Base-by-base conservation (phyloP, 2,797 vertebrate genomes). In the Coreius guichenoti region DNA sequence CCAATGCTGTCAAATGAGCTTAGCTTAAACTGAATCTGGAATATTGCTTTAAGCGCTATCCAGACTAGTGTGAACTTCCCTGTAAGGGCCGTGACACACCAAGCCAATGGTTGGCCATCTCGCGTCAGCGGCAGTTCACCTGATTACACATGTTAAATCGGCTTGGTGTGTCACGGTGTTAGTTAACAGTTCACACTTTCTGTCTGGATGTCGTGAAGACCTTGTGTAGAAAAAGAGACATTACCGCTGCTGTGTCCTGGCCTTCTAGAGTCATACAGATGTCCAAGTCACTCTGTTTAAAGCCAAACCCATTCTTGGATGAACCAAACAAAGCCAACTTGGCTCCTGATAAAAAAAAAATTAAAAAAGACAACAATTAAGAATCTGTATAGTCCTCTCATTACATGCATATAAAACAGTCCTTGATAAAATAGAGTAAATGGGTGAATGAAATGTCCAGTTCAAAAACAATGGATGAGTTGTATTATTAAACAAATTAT, bases 241-340 rank as follows among this genome's bases (percentile, higher is more conserved):
- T 9, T 49, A 80, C 78, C 78, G 29, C 61, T 5, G 97, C 94
- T 70, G 94, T 96, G 86, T 98, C 97, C 86, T 94, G 92, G 5
- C 97, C 97, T 78, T 98, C 96, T 87, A 98, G 90, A 54, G 97
- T 97, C 97, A 98, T 98, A 89, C 98, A 99, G 87, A 99, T 96
- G 91, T 99, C 98, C 4, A 98, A 94, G 93, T 99, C 98, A 93
- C 98, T 99, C 93, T 98, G 96, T 91, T 96, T 97, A 93, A 99
- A 98, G 51, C 98, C 98, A 95, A 98, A 98, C 72, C 98, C 98
- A 91, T 99, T 99, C 94, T 97, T 98, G 85, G 98, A 99, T 4
- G 97, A 99, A 70, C 98, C 97, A 95, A 99, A 99, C 33, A 99
- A 94, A 85, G 94, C 95, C 77, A 99, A 93, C 81, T 92, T 96